These are phyloP conservation scores for Heteropelma amictum DNA, from an alignment of 2,888 invertebrate species.

Conservation along the genomic window DNA sequence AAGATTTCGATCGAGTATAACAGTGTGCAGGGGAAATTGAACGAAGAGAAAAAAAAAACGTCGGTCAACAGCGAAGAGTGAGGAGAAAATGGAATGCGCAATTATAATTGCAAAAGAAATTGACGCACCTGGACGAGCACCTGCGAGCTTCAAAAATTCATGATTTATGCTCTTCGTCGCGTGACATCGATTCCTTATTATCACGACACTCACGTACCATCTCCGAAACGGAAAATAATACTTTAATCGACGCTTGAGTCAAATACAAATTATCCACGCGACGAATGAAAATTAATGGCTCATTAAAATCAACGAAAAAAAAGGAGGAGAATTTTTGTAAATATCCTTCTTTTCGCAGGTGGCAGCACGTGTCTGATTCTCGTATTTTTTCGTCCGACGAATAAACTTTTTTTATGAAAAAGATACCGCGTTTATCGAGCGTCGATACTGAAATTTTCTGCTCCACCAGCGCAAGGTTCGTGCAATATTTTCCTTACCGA, in stretches of 20 bases:
- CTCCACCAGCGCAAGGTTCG: background rate
- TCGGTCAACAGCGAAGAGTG: background rate
- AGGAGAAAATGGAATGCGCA: background rate
- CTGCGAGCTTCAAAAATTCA: constrained; percentile 34
- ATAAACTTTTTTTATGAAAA: background rate
- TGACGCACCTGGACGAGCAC: constrained; percentile 42
- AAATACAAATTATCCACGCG: no score
- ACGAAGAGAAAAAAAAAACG: background rate
- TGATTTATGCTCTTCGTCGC: constrained; percentile 50
- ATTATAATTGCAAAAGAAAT: constrained; percentile 1
- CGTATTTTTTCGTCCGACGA: background rate
- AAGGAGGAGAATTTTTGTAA: background rate
- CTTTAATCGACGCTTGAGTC: no score
- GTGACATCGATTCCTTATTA: constrained; percentile 56
- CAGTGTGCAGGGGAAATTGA: no score
- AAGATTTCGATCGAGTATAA: no score
- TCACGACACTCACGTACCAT: constrained; percentile 26
- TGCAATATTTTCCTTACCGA: background rate
- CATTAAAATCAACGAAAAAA: background rate
- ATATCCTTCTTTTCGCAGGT: background rate
- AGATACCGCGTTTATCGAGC: background rate
- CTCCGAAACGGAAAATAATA: constrained; percentile 29
- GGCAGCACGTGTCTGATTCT: constrained; percentile 4
- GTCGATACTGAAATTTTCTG: background rate
- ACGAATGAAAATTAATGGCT: no score